Percentiles rank a stretch among this genome's conserved stretches.
These are phyloP conservation scores for Enteromius thamalakanensis DNA, from an alignment of 2,797 vertebrate species.

Conservation along the genomic window DNA sequence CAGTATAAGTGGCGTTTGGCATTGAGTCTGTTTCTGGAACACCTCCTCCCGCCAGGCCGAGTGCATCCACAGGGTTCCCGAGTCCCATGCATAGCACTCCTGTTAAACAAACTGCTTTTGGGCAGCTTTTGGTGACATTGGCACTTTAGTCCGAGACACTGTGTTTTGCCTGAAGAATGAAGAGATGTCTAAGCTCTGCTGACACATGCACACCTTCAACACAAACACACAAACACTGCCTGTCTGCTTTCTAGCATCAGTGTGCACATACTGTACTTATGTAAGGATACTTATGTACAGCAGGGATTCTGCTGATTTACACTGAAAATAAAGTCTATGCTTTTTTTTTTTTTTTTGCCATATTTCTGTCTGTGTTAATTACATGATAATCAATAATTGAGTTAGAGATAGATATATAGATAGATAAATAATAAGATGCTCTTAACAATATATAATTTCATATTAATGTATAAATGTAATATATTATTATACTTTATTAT, in stretches of 20 bases:
- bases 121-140: conserved; percentile 48
- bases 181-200: neutral
- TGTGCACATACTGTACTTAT: neutral
- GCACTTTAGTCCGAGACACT: conserved; percentile 21
- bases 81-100: conserved; percentile 39
- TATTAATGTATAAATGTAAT: no score
- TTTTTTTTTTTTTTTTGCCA: neutral
- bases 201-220: conserved; percentile 20
- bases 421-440: no score
- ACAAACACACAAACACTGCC: neutral
- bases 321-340: neutral
- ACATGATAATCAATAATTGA: neutral
- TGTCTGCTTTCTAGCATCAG: neutral
- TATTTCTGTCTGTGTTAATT: no score
- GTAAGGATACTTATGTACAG: neutral
- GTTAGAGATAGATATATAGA: neutral
- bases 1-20: conserved; percentile 26
- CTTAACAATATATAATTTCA: no score
- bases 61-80: neutral
- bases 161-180: conserved; percentile 13
- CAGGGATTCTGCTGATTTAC: neutral
- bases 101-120: conserved; percentile 43
- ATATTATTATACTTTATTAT: no score
- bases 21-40: conserved; percentile 38
- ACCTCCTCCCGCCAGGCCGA: conserved; percentile 13